Base-by-base conservation (phyloP, 2,888 invertebrate species). In the Polietes domitor region DNA sequence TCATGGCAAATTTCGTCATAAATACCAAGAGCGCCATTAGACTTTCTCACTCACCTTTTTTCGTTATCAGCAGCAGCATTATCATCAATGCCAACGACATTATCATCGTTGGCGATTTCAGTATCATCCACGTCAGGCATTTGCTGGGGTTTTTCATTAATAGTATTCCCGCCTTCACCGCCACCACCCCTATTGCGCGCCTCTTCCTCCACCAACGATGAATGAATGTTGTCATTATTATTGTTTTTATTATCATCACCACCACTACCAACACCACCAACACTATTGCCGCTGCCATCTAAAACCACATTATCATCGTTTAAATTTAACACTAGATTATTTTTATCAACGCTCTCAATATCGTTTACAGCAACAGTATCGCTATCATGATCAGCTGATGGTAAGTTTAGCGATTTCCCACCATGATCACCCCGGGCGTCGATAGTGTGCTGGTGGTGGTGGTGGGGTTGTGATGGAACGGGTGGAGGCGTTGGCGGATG, bases 41-140 rank as follows among this genome's bases (percentile, higher is more conserved):
- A 26, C 5, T 61, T 15, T 2, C 4, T 2, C 9, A 24, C 68
- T 68, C 24, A 68, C 68, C 41, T 41, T 68, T 68, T 19, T 68
- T n/a, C 19, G 3, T 68, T 43, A 68, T 43, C 68, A 68, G n/a
- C 17, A 43, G 81, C 78, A 55, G 63, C 53, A 32, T 58, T 65
- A 53, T 32, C 17, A 32, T 50, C 53, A 71, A 24, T 19, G 43
- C 68, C 75, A 53, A 53, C 63, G 47, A 32, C 61, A n/a, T 17
- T 32, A 41, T 47, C 37, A 72, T 65, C 43, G n/a, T 47, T 28
- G 37, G 19, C 68, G 50, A 26, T 24, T 5, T 47, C 10, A n/a
- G 32, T 28, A 17, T 63, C 68, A 24, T 15, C 81, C 43, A 63
- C 47, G 43, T 81, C 78, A 76, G 78, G 75, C 78, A 79, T 61